Percentiles rank a stretch among this genome's conserved stretches.
Evolutionary conservation across 2,113 vertebrate species (phyloP).

Genomic region (Bos indicus): DNA sequence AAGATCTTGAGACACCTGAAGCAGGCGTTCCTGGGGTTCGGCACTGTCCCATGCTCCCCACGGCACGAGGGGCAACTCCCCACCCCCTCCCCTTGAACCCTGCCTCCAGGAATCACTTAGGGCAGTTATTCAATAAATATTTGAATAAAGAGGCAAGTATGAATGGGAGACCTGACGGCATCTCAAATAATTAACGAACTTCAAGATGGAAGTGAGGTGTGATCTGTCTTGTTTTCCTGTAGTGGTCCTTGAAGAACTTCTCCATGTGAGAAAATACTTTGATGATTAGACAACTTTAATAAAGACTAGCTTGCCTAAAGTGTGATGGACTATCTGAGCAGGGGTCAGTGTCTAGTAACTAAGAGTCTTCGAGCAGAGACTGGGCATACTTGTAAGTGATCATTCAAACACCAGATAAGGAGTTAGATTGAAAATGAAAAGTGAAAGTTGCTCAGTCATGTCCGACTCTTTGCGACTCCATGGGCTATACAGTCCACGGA

Average conservation of each 20-base stretch:
- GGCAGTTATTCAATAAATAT: not conserved
- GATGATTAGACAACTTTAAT: not conserved
- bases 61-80: not conserved
- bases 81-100: not conserved
- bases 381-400: not conserved
- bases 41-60: accelerated
- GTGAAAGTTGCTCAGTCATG: not conserved
- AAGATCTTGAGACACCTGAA: not conserved
- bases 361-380: not conserved
- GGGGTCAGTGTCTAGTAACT: not conserved
- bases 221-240: not conserved
- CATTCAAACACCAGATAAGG: not conserved
- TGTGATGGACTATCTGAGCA: not conserved
- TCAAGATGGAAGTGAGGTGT: not conserved
- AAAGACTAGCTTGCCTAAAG: not conserved
- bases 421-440: not conserved
- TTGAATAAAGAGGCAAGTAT: not conserved
- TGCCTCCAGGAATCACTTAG: not conserved
- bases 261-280: not conserved
- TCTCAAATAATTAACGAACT: not conserved
- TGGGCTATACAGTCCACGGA: not conserved
- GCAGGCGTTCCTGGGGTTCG: not conserved
- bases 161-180: not conserved
- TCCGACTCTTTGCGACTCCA: not conserved
- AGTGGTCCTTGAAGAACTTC: not conserved